Percentiles rank a stretch among this genome's conserved stretches.
Conservation (phyloP, 2,113 vertebrate species). For the Syngnathoides biaculeatus region DNA sequence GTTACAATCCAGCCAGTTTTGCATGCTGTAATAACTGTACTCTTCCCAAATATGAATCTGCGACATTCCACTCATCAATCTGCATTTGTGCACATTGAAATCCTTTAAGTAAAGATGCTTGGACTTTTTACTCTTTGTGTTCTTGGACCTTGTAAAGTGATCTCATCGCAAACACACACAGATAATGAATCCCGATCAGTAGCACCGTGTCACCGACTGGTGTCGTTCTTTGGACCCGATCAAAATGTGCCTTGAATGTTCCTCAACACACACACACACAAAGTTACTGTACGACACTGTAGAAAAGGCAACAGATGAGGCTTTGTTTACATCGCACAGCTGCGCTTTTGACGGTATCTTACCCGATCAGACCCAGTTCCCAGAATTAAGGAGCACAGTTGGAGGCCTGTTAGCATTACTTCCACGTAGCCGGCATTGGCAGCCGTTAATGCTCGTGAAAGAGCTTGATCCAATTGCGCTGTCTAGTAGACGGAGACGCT, state of each 20-base stretch:
- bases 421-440: too few relatives aligned
- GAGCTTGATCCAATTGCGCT: not conserved
- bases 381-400: not conserved
- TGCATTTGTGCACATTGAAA: too few relatives aligned
- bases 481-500: not conserved
- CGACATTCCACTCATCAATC: too few relatives aligned
- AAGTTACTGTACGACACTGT: not conserved
- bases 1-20: not conserved
- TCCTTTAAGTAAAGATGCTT: too few relatives aligned
- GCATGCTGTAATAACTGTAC: too few relatives aligned
- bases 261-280: not conserved
- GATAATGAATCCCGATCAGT: not conserved
- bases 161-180: not conserved
- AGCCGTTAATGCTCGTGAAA: not conserved
- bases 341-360: not conserved
- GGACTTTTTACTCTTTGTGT: not conserved
- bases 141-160: not conserved
- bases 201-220: not conserved
- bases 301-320: not conserved
- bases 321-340: not conserved
- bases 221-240: not conserved
- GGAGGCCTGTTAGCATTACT: not conserved
- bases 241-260: conserved; percentile 5
- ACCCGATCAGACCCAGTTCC: not conserved
- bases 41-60: too few relatives aligned